phyloP scores from a whole-genome alignment of 2,888 invertebrate genomes.

The Diarsia brunnea region DNA sequence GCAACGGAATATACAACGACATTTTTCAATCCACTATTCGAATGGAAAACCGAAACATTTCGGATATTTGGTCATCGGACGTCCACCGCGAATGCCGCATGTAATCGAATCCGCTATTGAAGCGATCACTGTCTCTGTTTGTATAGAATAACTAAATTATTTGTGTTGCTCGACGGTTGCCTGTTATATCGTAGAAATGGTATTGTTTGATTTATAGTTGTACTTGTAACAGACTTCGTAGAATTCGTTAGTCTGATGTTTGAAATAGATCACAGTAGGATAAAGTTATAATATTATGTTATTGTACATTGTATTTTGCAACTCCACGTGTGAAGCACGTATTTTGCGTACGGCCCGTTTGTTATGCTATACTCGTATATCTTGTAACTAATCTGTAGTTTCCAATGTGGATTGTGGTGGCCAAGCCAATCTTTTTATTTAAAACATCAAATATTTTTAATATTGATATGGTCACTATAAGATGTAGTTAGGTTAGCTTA shows the following conservation, averaged over 20 bases:
- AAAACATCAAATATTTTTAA: too few species aligned
- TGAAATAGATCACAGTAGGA: slow-evolving; percentile 11
- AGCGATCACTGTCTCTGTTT: slow-evolving; percentile 74
- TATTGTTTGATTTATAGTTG: slow-evolving; percentile 32
- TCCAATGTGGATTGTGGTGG: too few species aligned
- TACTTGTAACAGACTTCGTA: slow-evolving; percentile 11
- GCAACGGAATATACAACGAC: slow-evolving; percentile 56
- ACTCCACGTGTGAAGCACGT: too few species aligned
- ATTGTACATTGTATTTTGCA: too few species aligned
- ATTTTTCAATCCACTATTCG: slow-evolving; percentile 78
- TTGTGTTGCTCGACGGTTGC: slow-evolving; percentile 66
- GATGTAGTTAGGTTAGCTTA: too few species aligned
- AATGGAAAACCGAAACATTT: slow-evolving; percentile 77
- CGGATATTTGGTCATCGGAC: slow-evolving; percentile 79
- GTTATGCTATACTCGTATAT: not conserved
- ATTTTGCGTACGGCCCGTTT: not conserved
- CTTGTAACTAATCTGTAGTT: slow-evolving; percentile 3
- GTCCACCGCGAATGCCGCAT: slow-evolving; percentile 78
- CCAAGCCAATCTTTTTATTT: too few species aligned
- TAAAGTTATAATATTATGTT: not conserved
- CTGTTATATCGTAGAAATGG: slow-evolving; percentile 49
- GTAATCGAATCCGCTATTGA: slow-evolving; percentile 82
- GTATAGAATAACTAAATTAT: slow-evolving; percentile 77
- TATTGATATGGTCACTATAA: too few species aligned
- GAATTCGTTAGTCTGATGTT: slow-evolving; percentile 14